Conservation (phyloP, 2,113 vertebrate species). For the Amphiprion ocellaris region DNA sequence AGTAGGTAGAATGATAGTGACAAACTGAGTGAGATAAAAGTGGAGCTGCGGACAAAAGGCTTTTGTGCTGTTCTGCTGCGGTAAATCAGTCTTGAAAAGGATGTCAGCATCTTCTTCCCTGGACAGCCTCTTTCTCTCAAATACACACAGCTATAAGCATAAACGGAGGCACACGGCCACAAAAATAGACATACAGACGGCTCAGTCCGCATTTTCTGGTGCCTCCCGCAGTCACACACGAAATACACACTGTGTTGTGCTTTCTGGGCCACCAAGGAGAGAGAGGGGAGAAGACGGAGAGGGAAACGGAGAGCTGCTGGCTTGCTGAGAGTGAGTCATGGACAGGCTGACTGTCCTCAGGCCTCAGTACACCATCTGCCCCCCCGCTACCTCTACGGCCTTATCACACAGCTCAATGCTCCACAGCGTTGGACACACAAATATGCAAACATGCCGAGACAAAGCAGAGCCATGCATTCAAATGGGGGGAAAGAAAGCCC, state of each 20-base stretch:
- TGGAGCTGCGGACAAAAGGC: conserved; percentile 47
- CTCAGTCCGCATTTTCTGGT: conserved; percentile 59
- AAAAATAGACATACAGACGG: conserved; percentile 55
- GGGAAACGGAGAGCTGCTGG: conserved; percentile 36
- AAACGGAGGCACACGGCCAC: conserved; percentile 20
- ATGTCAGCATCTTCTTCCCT: conserved; percentile 50
- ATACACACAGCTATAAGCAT: conserved; percentile 9
- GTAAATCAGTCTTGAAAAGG: conserved; percentile 64
- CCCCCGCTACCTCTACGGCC: conserved; percentile 50
- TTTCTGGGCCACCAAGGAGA: conserved; percentile 62
- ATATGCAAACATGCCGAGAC: conserved; percentile 29
- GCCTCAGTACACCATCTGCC: conserved; percentile 77
- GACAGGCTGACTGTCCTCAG: conserved; percentile 72
- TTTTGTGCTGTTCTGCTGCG: conserved; percentile 53
- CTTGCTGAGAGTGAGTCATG: conserved; percentile 72
- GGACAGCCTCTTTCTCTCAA: not conserved
- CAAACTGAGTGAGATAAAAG: conserved; percentile 51
- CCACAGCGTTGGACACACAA: conserved; percentile 37
- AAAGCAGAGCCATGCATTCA: conserved; percentile 18
- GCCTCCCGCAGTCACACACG: conserved; percentile 36
- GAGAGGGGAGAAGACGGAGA: not conserved
- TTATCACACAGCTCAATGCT: conserved; percentile 70
- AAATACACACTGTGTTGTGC: conserved; percentile 54
- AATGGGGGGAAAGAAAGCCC: conserved; percentile 10
- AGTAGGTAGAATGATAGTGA: conserved; percentile 45